A percentile compares a stretch with the other conserved stretches of the same genome.
Evolutionary conservation across 2,888 invertebrate genomes (phyloP).

Genomic region (Slavum lentiscoides): DNA sequence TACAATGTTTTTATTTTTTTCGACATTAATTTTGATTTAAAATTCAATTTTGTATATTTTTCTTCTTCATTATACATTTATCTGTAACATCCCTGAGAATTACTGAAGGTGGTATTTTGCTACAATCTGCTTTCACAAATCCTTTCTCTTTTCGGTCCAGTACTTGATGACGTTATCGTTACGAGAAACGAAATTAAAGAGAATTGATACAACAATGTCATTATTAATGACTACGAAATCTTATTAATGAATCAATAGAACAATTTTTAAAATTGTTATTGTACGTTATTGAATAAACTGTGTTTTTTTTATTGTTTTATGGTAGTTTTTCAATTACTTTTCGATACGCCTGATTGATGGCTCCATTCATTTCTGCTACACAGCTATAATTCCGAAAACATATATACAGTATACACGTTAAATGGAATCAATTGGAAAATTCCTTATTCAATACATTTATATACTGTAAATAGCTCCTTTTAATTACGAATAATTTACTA

Average conservation of each 20-base stretch:
- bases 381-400: constrained; percentile 42
- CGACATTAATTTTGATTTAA: constrained; percentile 21
- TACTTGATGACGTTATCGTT: constrained; percentile 69
- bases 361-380: constrained; percentile 30
- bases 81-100: constrained; percentile 70
- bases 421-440: constrained; percentile 40
- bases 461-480: constrained; percentile 28
- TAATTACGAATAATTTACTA: too few species aligned
- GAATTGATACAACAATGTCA: too few species aligned
- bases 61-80: constrained; percentile 68
- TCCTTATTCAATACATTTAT: constrained; percentile 25
- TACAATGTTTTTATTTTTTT: background rate
- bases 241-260: background rate
- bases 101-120: constrained; percentile 64
- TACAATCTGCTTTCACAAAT: constrained; percentile 69
- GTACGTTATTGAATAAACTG: background rate
- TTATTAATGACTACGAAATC: constrained; percentile 63
- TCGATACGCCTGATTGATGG: constrained; percentile 24
- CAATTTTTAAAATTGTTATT: background rate
- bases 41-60: constrained; percentile 63
- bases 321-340: constrained; percentile 22
- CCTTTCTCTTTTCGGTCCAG: constrained; percentile 69
- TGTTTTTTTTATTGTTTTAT: constrained; percentile 14
- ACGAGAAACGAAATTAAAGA: too few species aligned
- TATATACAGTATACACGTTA: too few species aligned